phyloP scores from a whole-genome alignment of 2,797 vertebrate species.

The Scolopax rusticola region DNA sequence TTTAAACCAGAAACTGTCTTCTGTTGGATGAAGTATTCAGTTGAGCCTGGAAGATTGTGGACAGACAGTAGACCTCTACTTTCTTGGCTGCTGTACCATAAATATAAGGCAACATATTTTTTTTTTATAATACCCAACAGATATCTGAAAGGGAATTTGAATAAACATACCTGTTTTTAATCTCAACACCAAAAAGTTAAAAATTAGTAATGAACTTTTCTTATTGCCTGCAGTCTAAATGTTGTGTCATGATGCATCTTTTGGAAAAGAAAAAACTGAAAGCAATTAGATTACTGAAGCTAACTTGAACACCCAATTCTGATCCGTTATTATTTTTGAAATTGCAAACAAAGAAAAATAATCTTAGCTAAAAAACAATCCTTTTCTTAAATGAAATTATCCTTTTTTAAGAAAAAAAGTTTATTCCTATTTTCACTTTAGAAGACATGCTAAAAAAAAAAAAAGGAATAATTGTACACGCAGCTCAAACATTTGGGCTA shows the following conservation, averaged over 20 bases:
- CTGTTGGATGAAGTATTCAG: constrained; percentile 46
- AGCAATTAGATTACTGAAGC: background rate
- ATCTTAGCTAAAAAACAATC: background rate
- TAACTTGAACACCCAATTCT: background rate
- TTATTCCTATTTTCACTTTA: background rate
- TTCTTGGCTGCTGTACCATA: background rate
- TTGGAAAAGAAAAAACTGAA: background rate
- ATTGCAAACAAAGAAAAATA: background rate
- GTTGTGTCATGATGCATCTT: background rate
- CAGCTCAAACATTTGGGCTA: background rate
- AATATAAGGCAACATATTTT: background rate
- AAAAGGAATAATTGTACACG: background rate
- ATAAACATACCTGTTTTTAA: background rate
- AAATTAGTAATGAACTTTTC: background rate
- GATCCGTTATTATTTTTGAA: background rate
- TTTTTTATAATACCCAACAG: background rate
- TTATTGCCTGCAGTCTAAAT: background rate
- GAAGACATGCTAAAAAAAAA: background rate
- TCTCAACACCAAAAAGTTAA: background rate
- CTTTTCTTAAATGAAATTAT: background rate
- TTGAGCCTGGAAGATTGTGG: background rate
- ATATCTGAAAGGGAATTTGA: background rate
- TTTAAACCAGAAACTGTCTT: background rate
- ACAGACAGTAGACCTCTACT: background rate
- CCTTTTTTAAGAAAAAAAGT: background rate